phyloP scores from a whole-genome alignment of 30 jellyfish, hydroid and myxozoan species.

The Aurelia aurita complex sp. Pacific region DNA sequence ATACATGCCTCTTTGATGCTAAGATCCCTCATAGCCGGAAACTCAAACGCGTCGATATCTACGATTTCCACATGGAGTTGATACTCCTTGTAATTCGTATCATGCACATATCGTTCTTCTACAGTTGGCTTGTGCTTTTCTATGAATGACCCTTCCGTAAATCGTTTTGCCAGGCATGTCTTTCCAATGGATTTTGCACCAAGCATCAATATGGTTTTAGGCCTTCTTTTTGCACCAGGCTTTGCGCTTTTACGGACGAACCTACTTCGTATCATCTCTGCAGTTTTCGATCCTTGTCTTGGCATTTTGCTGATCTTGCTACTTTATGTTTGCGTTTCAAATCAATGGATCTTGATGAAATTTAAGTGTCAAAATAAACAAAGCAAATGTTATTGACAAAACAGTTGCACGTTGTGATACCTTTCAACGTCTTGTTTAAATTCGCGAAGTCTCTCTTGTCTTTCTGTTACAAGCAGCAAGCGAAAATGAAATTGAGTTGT shows the following conservation, averaged over 20 bases:
- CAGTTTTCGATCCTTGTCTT: conserved; percentile 11
- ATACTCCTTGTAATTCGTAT: not conserved
- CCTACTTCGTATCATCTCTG: conserved; percentile 41
- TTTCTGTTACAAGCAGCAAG: no score
- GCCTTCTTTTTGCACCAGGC: conserved; percentile 64
- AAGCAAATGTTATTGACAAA: no score
- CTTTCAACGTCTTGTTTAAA: no score
- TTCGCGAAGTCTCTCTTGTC: no score
- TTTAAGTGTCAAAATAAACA: no score
- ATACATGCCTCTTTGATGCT: conserved; percentile 46
- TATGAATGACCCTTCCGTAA: conserved; percentile 22
- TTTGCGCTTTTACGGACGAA: conserved; percentile 57
- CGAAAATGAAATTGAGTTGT: no score
- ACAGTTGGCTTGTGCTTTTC: conserved; percentile 41
- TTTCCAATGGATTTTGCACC: conserved; percentile 58
- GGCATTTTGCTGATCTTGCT: conserved; percentile 23
- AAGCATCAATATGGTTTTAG: conserved; percentile 30
- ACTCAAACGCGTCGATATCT: conserved; percentile 58
- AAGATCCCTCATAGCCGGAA: conserved; percentile 60
- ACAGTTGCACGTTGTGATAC: no score
- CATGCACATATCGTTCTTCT: conserved; percentile 44
- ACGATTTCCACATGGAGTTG: conserved; percentile 42
- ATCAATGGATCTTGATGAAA: no score
- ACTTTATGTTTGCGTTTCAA: no score
- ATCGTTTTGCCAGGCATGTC: conserved; percentile 45